Conservation (phyloP, 2,113 vertebrate genomes). For the Lamprologus lemairii region DNA sequence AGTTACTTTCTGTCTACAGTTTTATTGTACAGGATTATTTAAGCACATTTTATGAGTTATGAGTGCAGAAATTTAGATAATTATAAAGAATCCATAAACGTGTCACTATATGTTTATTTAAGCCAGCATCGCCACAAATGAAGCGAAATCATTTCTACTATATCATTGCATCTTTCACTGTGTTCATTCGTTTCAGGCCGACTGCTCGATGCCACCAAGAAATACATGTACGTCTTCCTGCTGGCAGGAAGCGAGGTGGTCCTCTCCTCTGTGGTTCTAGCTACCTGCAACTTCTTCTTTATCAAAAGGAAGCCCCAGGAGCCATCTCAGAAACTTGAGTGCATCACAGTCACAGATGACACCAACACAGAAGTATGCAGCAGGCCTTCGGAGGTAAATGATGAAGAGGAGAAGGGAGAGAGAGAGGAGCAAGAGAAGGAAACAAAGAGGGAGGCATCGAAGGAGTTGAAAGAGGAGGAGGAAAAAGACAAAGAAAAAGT, state of each 20-base stretch:
- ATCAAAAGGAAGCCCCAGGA: conserved; percentile 68
- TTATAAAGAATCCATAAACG: background rate
- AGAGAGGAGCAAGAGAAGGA: conserved; percentile 14
- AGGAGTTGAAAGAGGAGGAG: conserved; percentile 28
- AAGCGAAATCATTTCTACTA: background rate
- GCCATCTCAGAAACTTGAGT: conserved; percentile 73
- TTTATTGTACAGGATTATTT: background rate
- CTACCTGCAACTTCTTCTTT: conserved; percentile 80
- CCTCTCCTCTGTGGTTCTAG: conserved; percentile 79
- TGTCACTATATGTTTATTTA: background rate
- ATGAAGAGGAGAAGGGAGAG: conserved; percentile 9
- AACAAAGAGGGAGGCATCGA: conserved; percentile 50
- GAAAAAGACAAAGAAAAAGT: conserved; percentile 7
- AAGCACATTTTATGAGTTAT: background rate
- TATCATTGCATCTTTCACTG: background rate
- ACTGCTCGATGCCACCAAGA: conserved; percentile 80
- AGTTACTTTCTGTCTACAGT: background rate
- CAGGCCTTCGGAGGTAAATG: background rate
- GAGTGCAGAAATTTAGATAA: background rate
- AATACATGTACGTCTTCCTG: conserved; percentile 87
- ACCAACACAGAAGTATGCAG: background rate
- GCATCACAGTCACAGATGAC: conserved; percentile 35
- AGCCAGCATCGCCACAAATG: background rate
- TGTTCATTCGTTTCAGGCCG: conserved; percentile 69
- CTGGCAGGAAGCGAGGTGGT: conserved; percentile 86